phyloP scores from a whole-genome alignment of 2,113 vertebrate species.

The Melanostigma gelatinosum region DNA sequence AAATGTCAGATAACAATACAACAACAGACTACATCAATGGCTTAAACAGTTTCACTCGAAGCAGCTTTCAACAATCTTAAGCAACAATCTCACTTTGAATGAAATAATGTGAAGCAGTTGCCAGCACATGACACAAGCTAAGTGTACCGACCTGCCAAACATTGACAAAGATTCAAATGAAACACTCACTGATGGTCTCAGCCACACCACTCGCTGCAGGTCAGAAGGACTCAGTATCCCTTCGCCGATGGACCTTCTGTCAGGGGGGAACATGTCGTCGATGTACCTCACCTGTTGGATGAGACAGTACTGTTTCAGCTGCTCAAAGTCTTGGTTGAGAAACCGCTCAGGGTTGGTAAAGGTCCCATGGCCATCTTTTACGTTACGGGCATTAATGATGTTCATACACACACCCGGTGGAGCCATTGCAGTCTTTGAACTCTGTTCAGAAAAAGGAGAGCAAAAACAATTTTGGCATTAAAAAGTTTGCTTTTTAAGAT shows the following conservation, averaged over 20 bases:
- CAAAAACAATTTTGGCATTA: not conserved
- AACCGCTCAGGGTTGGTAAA: slow-evolving; percentile 61
- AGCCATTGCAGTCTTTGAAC: slow-evolving; percentile 60
- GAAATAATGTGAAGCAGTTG: not conserved
- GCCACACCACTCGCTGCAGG: slow-evolving; percentile 43
- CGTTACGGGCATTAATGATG: slow-evolving; percentile 72
- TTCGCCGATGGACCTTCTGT: slow-evolving; percentile 71
- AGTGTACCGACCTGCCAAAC: not conserved
- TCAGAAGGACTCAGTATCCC: slow-evolving; percentile 27
- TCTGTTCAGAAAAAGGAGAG: slow-evolving; percentile 3
- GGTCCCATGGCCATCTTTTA: slow-evolving; percentile 59
- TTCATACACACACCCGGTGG: slow-evolving; percentile 74
- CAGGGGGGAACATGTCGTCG: slow-evolving; percentile 78
- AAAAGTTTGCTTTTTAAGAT: not conserved
- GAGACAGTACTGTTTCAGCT: slow-evolving; percentile 60
- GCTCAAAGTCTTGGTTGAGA: slow-evolving; percentile 69
- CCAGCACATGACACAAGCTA: not conserved
- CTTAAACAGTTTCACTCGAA: too few species aligned
- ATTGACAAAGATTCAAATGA: not conserved
- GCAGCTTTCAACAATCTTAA: not conserved
- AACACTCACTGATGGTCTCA: slow-evolving; percentile 63
- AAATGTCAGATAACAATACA: not conserved
- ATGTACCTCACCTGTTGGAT: slow-evolving; percentile 38
- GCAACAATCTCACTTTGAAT: not conserved
- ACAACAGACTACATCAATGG: not conserved